Evolutionary conservation across 2,888 invertebrate genomes (phyloP), one percentile per base, ranked within the genome.

Genomic region (Celastrina argiolus): DNA sequence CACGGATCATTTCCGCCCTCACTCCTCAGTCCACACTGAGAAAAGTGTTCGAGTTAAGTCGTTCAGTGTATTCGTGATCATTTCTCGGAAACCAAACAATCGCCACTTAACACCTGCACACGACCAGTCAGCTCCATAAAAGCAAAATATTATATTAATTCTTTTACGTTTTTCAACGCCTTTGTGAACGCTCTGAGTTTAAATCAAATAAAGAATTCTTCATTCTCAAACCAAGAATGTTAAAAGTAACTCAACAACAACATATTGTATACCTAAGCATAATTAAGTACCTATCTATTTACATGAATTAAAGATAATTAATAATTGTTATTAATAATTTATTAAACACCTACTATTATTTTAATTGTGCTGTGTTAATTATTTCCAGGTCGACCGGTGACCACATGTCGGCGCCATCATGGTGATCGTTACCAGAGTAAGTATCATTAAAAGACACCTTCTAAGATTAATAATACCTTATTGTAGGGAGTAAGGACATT

Each of bases 391-490:
- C 86, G 78, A 78, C 81, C 78, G 84, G 87, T 87, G 88, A 90
- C 87, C 91, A 90, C 86, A 91, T 91, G 91, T 88, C 89, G 88
- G 81, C 89, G 78, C 80, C 92, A 92, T 92, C 92, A 94, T 95
- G 94, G 94, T 95, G 93, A 95, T 95, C 92, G 94, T 95, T 92
- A 95, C 94, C 92, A 94, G 94, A 93, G 94, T 94, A 85, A 92
- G 94, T 82, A 31, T 58, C 18, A n/a, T 31, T 6, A 64, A 16
- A 6, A 39, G 7, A 31, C 18, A 2, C n/a, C n/a, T n/a, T n/a
- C n/a, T n/a, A n/a, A n/a, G n/a, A n/a, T n/a, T n/a, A n/a, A n/a
- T n/a, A n/a, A n/a, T n/a, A n/a, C n/a, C n/a, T n/a, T n/a, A n/a
- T n/a, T n/a, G n/a, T n/a, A n/a, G n/a, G n/a, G n/a, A n/a, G n/a